Percentiles rank a stretch among this genome's conserved stretches.
phyloP scores from a whole-genome alignment of 2,888 invertebrate genomes.

The Unio delphinus region DNA sequence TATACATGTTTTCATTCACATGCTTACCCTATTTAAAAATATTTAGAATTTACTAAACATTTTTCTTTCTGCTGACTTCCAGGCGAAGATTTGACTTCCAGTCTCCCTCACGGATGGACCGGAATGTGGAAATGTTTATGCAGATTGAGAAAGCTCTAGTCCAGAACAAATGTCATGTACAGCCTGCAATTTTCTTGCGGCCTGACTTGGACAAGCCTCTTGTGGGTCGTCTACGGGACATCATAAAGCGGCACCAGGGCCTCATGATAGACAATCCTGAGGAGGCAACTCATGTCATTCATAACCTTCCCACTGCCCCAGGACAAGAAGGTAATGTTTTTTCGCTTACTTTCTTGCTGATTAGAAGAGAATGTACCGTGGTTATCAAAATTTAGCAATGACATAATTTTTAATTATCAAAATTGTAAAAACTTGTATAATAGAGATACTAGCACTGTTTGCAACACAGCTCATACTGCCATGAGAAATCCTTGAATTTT shows the following conservation, averaged over 20 bases:
- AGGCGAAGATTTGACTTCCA: slow-evolving; percentile 84
- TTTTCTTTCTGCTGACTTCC: slow-evolving; percentile 13
- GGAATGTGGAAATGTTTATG: slow-evolving; percentile 90
- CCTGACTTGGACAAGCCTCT: slow-evolving; percentile 86
- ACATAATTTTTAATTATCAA: too few relatives aligned
- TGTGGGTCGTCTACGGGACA: slow-evolving; percentile 86
- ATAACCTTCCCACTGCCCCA: slow-evolving; percentile 76
- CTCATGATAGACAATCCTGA: slow-evolving; percentile 85
- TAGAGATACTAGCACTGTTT: too few relatives aligned
- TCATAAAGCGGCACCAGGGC: slow-evolving; percentile 89
- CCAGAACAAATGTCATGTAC: slow-evolving; percentile 84
- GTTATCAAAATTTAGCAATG: too few relatives aligned
- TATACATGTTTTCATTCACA: too few relatives aligned
- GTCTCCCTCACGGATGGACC: slow-evolving; percentile 91
- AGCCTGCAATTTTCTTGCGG: slow-evolving; percentile 80
- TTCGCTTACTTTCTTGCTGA: too few relatives aligned
- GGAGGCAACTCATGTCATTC: slow-evolving; percentile 92
- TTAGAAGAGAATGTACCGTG: slow-evolving; percentile 3
- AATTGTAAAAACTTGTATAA: too few relatives aligned
- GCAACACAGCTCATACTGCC: too few relatives aligned
- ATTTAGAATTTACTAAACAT: too few relatives aligned
- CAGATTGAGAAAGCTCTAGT: slow-evolving; percentile 80
- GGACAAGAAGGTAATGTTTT: slow-evolving; percentile 48
- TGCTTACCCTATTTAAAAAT: too few relatives aligned
- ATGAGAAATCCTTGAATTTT: too few relatives aligned